These are phyloP conservation scores for Sarcophaga bullata DNA, from an alignment of 1,140 invertebrate species.

Conservation along the genomic window DNA sequence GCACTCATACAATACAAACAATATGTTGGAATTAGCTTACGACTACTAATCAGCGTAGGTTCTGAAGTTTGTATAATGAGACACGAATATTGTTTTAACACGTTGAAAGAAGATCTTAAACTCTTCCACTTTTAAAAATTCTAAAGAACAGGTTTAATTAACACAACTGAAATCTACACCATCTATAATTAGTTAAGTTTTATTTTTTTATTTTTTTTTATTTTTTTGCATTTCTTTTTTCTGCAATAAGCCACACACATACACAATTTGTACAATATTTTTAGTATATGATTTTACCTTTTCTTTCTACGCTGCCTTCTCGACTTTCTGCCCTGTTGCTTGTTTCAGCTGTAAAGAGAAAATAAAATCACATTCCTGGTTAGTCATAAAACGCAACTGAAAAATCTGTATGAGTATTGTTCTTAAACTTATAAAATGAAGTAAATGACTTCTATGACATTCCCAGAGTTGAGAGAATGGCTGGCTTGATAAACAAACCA, in stretches of 20 bases:
- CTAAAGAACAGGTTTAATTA: neutral
- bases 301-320: slow-evolving; percentile 63
- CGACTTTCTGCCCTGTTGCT: slow-evolving; percentile 61
- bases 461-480: no score
- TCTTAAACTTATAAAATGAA: no score
- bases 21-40: neutral
- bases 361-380: neutral
- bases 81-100: no score
- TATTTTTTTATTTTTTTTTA: neutral
- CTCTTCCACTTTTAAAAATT: no score
- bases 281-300: slow-evolving; percentile 52
- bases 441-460: no score
- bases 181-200: neutral
- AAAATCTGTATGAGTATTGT: no score
- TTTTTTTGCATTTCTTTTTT: neutral
- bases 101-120: no score
- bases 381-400: no score
- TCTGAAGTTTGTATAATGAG: no score
- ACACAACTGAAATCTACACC: neutral
- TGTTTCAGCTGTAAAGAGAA: slow-evolving; percentile 62
- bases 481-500: no score
- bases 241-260: neutral
- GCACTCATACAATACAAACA: neutral
- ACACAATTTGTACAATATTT: neutral
- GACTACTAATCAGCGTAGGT: slow-evolving; percentile 4